phyloP scores from a whole-genome alignment of 2,113 vertebrate species.

The Porphyrio hochstetteri region DNA sequence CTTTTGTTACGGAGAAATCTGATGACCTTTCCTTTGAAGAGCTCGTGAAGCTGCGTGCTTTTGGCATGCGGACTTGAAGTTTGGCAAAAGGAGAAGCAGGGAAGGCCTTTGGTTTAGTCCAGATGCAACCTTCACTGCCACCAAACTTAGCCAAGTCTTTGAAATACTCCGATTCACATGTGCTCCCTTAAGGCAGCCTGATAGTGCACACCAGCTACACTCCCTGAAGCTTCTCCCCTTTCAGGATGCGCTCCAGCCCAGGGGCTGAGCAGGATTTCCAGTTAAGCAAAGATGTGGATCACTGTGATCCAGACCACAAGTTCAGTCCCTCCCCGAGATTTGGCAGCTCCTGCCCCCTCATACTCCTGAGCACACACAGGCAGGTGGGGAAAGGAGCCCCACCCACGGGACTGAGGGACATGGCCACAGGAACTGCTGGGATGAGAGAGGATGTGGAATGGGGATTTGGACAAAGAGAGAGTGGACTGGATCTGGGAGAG shows the following conservation, averaged over 20 bases:
- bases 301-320: neutral
- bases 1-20: conserved; percentile 56
- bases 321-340: neutral
- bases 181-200: conserved; percentile 17
- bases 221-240: neutral
- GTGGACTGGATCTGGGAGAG: neutral
- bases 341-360: neutral
- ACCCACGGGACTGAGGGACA: neutral
- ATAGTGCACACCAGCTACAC: neutral
- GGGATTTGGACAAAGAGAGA: neutral
- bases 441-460: neutral
- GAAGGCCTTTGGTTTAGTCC: conserved; percentile 48
- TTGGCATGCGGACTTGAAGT: neutral
- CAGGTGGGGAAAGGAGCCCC: neutral
- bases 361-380: neutral
- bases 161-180: conserved; percentile 15
- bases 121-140: neutral
- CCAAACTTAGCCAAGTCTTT: conserved; percentile 54
- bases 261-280: neutral
- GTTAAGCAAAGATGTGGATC: neutral
- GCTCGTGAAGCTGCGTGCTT: conserved; percentile 22
- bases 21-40: conserved; percentile 65
- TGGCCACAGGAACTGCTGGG: neutral
- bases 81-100: conserved; percentile 48
- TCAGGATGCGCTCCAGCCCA: neutral